Base-by-base conservation (phyloP, 2,113 vertebrate species). In the Scalopus aquaticus region DNA sequence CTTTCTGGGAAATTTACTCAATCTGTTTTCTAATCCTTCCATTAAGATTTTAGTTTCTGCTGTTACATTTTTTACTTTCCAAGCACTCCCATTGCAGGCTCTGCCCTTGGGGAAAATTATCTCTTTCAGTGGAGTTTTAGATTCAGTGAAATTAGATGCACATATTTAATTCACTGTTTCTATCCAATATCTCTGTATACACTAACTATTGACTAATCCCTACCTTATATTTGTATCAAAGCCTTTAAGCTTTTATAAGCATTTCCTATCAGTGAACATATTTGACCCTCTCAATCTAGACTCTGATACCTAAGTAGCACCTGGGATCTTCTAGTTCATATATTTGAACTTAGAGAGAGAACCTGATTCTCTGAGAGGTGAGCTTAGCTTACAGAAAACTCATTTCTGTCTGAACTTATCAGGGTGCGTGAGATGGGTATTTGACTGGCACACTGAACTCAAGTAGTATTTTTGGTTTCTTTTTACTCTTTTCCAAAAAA, bases 1-100 rank as follows among this genome's bases (percentile, higher is more conserved):
- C 26, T 94, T 76, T 78, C 73, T 85, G 85, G 65, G 46, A 84
- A 88, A 37, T 78, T 37, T 88, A 49, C 37, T 93, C 24, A 44
- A 3, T 26, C 37, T 67, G 24, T 56, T 60, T 83, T 93, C 94
- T 90, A 30, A 81, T 70, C 20, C 35, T 37, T 62, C 56, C 26
- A 26, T 62, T 80, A 54, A 79, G 30, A 60, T 62, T 94, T 95
- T 95, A 1, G n/a, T 92, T 78, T 88, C 77, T 95, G 46, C 70
- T 54, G 81, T 86, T 62, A 35, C 28, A 22, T 42, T 93, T 91
- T 93, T n/a, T n/a, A n/a, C n/a, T 73, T 44, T 64, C 82, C 46
- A 92, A 90, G 56, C 64, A 35, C 32, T 67, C 42, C 51, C 37
- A 37, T n/a, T 69, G 46, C 16, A n/a, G 69, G 89, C 16, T 62